phyloP scores from a whole-genome alignment of 2,888 invertebrate species.

The Parascotia fuliginaria region DNA sequence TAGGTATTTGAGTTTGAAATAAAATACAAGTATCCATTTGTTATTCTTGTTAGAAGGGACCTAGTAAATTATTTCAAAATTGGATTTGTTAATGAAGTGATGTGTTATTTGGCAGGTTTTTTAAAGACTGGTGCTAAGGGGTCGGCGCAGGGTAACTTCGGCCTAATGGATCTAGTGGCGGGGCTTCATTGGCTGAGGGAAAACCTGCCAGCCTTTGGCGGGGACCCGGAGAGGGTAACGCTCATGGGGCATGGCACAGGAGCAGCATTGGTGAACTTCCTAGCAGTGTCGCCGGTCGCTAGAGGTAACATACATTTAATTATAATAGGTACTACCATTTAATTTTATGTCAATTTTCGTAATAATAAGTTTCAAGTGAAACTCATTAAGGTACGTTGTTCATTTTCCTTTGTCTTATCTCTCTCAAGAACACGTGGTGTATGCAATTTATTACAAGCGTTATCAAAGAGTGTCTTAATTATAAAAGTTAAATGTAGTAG shows the following conservation, averaged over 20 bases:
- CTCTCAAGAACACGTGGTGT: too few relatives aligned
- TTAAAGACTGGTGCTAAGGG: slow-evolving; percentile 95
- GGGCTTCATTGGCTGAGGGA: slow-evolving; percentile 98
- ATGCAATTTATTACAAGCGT: too few relatives aligned
- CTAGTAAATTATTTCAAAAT: too few relatives aligned
- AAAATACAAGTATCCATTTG: too few relatives aligned
- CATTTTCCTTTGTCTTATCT: too few relatives aligned
- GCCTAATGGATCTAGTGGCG: slow-evolving; percentile 96
- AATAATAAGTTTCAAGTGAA: too few relatives aligned
- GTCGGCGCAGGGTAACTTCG: slow-evolving; percentile 96
- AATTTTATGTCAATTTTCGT: not conserved
- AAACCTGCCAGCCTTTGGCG: slow-evolving; percentile 97
- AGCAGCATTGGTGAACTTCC: slow-evolving; percentile 97
- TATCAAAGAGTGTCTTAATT: too few relatives aligned
- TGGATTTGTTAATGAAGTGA: not conserved
- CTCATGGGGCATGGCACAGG: slow-evolving; percentile 98
- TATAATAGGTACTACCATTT: not conserved
- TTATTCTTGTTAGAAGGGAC: too few relatives aligned
- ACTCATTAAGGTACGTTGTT: too few relatives aligned
- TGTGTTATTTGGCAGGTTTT: slow-evolving; percentile 87
- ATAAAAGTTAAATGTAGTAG: too few relatives aligned
- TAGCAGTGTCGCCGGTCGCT: slow-evolving; percentile 97
- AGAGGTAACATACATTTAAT: slow-evolving; percentile 88
- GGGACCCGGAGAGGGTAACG: slow-evolving; percentile 96
- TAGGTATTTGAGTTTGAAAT: too few relatives aligned